Evolutionary conservation across 2,888 invertebrate species (phyloP), one percentile per base, ranked within the genome.

Genomic region (Incurvaria masculella): DNA sequence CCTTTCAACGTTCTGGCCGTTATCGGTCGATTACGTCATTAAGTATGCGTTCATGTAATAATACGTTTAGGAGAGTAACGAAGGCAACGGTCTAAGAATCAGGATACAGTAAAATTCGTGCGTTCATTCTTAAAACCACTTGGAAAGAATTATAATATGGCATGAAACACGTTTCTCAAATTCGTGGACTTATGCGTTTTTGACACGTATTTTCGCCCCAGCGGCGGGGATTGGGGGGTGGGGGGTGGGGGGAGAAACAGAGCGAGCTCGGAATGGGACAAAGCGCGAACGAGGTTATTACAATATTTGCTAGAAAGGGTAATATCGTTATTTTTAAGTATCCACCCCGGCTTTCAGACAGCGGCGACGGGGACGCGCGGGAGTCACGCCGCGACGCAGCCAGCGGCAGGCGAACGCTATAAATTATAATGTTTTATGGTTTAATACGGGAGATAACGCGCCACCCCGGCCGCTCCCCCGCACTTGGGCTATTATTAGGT

Each of bases 341-440:
- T 74, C 72, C 60, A 54, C 59, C 56, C 61, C 54, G 55, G 55
- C 53, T 55, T 51, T 51, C 51, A 52, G 56, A 52, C 55, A 55
- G 49, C 51, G 50, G n/a, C n/a, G 21, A 8, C n/a, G 39, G 4
- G 16, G 21, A 41, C 18, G 18, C 10, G 19, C 21, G 41, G 18
- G 6, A 41, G 66, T 75, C 74, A 74, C 64, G 68, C 66, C 67
- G 59, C 57, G 61, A 8, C 33, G 33, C 14, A 23, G 23, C 23
- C 10, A 14, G 63, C 67, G 70, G 67, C 69, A 70, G 48, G 21
- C 48, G 66, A 62, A 56, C 64, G 72, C 61, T 66, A 71, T 76
- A 78, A 76, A 78, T 78, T 76, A 76, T 72, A 72, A 76, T 78
- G 76, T 74, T 78, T 78, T 76, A 78, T 76, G 75, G 76, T 72